These are phyloP conservation scores for Pygoscelis antarcticus DNA, from an alignment of 2,113 vertebrate species.

Conservation along the genomic window DNA sequence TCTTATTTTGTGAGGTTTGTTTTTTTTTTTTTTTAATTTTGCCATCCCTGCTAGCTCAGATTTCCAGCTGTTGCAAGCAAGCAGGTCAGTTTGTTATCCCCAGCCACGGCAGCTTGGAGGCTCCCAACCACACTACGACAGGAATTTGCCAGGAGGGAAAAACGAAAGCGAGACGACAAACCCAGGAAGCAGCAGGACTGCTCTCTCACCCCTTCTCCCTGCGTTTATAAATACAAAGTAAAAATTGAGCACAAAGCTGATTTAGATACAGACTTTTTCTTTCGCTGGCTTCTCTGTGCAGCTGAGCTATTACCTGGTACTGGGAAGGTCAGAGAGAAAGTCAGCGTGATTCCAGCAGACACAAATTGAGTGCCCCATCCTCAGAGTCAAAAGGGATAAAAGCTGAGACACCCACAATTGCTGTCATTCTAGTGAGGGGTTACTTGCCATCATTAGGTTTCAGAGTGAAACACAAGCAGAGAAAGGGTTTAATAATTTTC, in stretches of 20 bases:
- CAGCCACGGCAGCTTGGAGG: not conserved
- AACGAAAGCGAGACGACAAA: not conserved
- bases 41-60: not conserved
- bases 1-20: not conserved
- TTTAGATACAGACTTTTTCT: not conserved
- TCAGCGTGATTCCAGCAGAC: not conserved
- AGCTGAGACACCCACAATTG: not conserved
- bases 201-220: not conserved
- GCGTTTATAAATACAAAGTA: not conserved
- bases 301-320: fast-evolving
- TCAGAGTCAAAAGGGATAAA: not conserved
- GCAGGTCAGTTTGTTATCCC: not conserved
- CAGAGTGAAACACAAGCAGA: not conserved
- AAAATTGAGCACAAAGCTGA: not conserved
- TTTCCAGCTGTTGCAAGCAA: not conserved
- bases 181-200: not conserved
- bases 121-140: fast-evolving
- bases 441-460: not conserved
- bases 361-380: not conserved
- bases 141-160: not conserved
- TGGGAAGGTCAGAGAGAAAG: not conserved
- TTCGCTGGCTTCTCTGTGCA: fast-evolving
- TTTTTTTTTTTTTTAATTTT: not conserved
- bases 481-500: not conserved
- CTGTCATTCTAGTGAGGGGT: not conserved